phyloP scores from a whole-genome alignment of 1,140 invertebrate genomes.

The Gerris buenoi region DNA sequence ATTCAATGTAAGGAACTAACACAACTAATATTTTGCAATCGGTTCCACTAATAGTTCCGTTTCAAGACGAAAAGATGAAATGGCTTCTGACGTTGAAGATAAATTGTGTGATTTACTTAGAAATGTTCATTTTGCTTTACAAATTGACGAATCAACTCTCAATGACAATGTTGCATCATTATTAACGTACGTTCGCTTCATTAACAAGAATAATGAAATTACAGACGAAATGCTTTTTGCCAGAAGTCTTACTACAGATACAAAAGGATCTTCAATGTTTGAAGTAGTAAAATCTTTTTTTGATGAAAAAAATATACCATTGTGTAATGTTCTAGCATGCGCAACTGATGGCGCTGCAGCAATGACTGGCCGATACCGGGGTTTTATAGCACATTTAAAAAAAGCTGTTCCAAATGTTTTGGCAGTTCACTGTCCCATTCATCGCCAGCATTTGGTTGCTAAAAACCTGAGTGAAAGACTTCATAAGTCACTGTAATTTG shows the following conservation, averaged over 20 bases:
- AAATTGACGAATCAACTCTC: background rate
- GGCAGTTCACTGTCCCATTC: constrained; percentile 5
- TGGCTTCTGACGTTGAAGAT: background rate
- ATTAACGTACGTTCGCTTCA: background rate
- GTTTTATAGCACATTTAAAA: constrained; percentile 7
- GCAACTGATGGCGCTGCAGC: constrained; percentile 2
- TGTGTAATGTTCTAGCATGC: constrained; percentile 7
- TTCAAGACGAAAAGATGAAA: background rate
- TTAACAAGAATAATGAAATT: constrained; percentile 1
- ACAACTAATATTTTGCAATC: background rate
- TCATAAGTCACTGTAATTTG: constrained; percentile 5
- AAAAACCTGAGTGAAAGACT: constrained; percentile 7
- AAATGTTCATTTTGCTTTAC: background rate
- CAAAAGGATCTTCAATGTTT: constrained; percentile 4
- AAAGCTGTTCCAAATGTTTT: constrained; percentile 7
- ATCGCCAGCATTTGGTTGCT: constrained; percentile 9
- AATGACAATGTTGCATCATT: background rate
- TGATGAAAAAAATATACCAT: constrained; percentile 4
- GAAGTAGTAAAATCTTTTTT: constrained; percentile 2
- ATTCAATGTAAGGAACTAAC: background rate
- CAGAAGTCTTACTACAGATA: constrained; percentile 8
- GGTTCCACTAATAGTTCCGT: background rate
- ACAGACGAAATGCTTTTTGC: constrained; percentile 7
- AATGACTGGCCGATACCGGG: constrained; percentile 4
- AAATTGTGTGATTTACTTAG: background rate